A percentile compares a stretch with the other conserved stretches of the same genome.
phyloP scores from a whole-genome alignment of 2,888 invertebrate genomes.

The Stenodera caucasica region DNA sequence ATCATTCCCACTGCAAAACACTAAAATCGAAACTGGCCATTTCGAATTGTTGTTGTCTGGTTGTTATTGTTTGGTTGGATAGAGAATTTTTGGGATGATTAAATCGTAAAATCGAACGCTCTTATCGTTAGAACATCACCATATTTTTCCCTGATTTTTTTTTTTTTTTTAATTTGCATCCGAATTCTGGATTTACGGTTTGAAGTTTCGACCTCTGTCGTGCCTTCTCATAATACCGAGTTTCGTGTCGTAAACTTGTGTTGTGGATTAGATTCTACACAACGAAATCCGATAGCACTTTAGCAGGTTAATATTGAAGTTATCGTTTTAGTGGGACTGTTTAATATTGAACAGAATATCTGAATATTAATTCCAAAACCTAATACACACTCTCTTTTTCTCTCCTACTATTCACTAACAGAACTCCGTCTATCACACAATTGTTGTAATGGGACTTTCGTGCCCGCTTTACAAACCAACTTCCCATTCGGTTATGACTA shows the following conservation, averaged over 20 bases:
- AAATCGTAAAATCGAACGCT: background rate
- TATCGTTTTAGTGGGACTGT: conserved; percentile 36
- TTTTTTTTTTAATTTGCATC: no score
- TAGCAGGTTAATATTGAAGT: conserved; percentile 38
- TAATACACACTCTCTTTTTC: conserved; percentile 2
- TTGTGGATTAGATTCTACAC: conserved; percentile 14
- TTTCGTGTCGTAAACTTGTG: background rate
- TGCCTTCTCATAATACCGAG: background rate
- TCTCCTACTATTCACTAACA: conserved; percentile 2
- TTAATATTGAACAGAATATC: conserved; percentile 37
- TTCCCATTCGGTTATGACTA: conserved; percentile 29
- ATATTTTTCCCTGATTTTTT: no score
- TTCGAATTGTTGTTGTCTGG: background rate
- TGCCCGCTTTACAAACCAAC: conserved; percentile 33
- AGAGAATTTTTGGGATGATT: background rate
- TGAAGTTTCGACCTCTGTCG: background rate
- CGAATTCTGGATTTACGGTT: background rate
- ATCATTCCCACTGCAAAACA: conserved; percentile 3
- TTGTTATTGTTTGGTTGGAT: background rate
- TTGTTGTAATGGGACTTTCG: conserved; percentile 34
- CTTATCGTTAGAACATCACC: no score
- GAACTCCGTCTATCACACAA: conserved; percentile 26
- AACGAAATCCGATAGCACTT: conserved; percentile 33
- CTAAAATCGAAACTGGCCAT: conserved; percentile 1
- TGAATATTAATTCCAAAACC: conserved; percentile 33